Conservation (phyloP, 2,113 vertebrate species). For the Aplodontia rufa region DNA sequence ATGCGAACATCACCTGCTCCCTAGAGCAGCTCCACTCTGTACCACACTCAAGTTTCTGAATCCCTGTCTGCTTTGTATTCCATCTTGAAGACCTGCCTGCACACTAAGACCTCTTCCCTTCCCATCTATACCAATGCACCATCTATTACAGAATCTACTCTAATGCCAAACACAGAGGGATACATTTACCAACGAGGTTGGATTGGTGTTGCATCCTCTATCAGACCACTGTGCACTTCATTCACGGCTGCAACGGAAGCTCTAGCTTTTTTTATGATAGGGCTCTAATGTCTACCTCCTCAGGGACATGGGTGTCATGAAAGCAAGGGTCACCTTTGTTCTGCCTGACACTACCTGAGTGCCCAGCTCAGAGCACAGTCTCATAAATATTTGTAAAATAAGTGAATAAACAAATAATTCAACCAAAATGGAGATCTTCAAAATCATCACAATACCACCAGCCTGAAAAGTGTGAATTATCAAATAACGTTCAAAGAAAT, state of each 20-base stretch:
- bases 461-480: neutral
- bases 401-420: neutral
- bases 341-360: neutral
- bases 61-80: neutral
- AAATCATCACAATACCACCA: neutral
- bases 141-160: neutral
- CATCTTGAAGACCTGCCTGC: neutral
- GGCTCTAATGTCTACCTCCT: too few relatives aligned
- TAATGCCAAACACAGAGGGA: neutral
- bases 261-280: neutral
- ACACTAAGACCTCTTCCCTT: neutral
- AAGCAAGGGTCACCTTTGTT: neutral
- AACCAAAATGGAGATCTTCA: neutral
- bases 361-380: accelerated
- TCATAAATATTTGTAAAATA: neutral
- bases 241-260: neutral
- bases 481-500: slow-evolving; percentile 1
- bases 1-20: neutral
- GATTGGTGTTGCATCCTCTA: neutral
- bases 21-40: neutral
- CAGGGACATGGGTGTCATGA: neutral
- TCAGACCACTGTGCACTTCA: neutral
- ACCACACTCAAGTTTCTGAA: neutral
- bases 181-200: neutral
- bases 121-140: neutral